These are phyloP conservation scores for Acropternis orthonyx DNA, from an alignment of 2,797 vertebrate genomes.

Conservation along the genomic window DNA sequence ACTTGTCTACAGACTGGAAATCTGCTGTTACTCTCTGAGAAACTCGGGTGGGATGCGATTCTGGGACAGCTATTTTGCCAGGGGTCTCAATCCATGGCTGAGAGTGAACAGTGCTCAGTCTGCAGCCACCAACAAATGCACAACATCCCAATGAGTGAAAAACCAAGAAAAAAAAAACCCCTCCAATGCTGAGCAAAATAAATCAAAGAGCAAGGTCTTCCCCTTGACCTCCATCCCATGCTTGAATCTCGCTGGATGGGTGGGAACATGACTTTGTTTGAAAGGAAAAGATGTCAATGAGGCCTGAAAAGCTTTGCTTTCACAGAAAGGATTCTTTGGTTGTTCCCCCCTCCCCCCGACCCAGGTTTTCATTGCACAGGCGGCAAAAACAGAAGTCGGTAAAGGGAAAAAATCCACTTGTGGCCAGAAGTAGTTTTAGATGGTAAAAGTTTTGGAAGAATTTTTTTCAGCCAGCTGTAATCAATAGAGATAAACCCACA, in stretches of 20 bases:
- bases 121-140: neutral
- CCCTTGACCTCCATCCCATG: constrained; percentile 2
- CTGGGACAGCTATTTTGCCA: neutral
- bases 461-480: neutral
- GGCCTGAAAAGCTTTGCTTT: neutral
- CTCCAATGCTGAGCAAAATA: neutral
- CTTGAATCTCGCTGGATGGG: neutral
- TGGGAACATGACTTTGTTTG: neutral
- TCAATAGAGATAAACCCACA: neutral
- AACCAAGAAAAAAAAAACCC: accelerated
- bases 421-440: neutral
- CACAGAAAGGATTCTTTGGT: neutral
- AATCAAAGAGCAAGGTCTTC: constrained; percentile 21
- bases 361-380: neutral
- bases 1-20: neutral
- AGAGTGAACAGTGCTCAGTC: neutral
- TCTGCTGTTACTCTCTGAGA: neutral
- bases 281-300: neutral
- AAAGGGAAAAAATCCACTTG: neutral
- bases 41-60: neutral
- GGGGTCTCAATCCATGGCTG: neutral
- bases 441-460: neutral
- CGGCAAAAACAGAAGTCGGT: neutral
- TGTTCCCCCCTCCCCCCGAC: neutral
- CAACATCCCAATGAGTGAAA: neutral